Evolutionary conservation across 2,797 vertebrate genomes (phyloP), one percentile per base, ranked within the genome.

Genomic region (Micrastur ruficollis): DNA sequence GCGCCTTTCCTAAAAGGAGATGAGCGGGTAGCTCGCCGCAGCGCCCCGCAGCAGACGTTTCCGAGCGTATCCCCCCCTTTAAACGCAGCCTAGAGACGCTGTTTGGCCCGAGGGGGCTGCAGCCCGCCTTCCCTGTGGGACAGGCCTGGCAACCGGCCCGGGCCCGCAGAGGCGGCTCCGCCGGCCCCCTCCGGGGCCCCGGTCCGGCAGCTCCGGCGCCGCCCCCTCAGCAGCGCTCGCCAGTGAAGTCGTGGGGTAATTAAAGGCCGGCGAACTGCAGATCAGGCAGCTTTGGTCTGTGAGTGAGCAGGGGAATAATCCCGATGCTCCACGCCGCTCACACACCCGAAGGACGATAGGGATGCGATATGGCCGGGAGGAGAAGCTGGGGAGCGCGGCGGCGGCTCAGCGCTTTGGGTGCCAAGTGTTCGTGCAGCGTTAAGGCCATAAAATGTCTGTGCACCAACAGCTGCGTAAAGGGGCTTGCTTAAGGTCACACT

Each of bases 381-480:
- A 18, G 32, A 38, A 40, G 14, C 3, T 2, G 8, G 81, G 19
- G 23, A 36, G 36, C 36, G 9, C 36, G 9, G 36, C 36, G 36
- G 36, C 36, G 36, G 36, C 36, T 36, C 36, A 9, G 36, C 9
- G 36, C 36, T 36, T 36, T 36, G 38, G 38, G 38, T 31, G 52
- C 36, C 47, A 3, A 16, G 14, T 6, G 4, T 8, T 49, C 31
- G 3, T 5, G 12, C 38, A 11, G 38, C 38, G 38, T 13, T 40
- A 40, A 40, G 38, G 38, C 42, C 50, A 5, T 23, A 0, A 31
- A 14, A 19, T 1, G 27, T 8, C 22, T 8, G 2, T 21, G 31
- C 70, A 5, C 14, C 9, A 2, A 8, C 32, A 20, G 31, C 59
- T 26, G 36, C 10, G 1, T 11, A 11, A 23, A 22, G 16, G 26